Conservation (phyloP, 2,113 vertebrate species). For the Cynoglossus semilaevis region DNA sequence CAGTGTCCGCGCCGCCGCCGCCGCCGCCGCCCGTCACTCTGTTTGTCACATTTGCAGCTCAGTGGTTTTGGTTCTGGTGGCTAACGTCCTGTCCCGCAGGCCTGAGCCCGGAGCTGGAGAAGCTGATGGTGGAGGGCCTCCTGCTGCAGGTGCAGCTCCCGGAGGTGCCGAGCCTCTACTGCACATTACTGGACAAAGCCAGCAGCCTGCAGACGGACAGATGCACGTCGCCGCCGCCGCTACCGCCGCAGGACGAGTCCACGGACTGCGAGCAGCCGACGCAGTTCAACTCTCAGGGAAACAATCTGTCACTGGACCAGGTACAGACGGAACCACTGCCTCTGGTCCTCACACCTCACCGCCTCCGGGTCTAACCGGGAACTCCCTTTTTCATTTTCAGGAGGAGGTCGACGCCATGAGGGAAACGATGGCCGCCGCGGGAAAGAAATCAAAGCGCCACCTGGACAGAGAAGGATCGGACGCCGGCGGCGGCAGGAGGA, state of each 20-base stretch:
- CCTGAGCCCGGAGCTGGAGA: conserved; percentile 84
- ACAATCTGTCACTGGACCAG: conserved; percentile 52
- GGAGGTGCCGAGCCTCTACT: conserved; percentile 88
- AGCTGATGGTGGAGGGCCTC: conserved; percentile 94
- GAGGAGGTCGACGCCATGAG: conserved; percentile 65
- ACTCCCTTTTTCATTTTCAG: conserved; percentile 39
- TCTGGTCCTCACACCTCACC: background rate
- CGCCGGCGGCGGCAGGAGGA: conserved; percentile 75
- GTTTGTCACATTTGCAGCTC: background rate
- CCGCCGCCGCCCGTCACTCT: background rate
- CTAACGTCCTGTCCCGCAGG: conserved; percentile 61
- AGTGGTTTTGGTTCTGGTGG: background rate
- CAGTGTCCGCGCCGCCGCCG: conserved; percentile 43
- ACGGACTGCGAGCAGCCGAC: conserved; percentile 67
- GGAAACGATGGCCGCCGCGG: conserved; percentile 73
- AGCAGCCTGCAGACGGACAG: conserved; percentile 56
- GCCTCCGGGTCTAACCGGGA: background rate
- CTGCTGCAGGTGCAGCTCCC: conserved; percentile 90
- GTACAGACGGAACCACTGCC: conserved; percentile 21
- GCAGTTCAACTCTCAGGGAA: conserved; percentile 67
- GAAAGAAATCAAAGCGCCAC: conserved; percentile 86
- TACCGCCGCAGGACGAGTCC: conserved; percentile 16
- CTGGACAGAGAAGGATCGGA: conserved; percentile 78
- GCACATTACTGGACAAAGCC: conserved; percentile 79
- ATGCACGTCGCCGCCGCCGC: conserved; percentile 61